Evolutionary conservation across 2,888 invertebrate genomes (phyloP).

Genomic region (Dugesia japonica): DNA sequence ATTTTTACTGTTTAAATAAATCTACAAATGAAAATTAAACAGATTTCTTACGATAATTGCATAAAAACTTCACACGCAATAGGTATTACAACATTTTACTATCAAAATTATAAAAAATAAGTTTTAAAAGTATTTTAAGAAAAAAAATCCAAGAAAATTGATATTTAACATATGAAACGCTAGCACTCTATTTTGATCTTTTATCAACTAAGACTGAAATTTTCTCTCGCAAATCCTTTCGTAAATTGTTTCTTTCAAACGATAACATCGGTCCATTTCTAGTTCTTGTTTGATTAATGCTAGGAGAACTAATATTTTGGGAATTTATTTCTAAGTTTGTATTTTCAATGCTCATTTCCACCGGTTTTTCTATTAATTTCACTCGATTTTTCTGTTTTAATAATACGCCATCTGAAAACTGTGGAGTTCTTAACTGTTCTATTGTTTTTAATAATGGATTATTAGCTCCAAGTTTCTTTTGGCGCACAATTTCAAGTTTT

Average conservation of each 20-base stretch:
- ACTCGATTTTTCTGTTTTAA: not conserved
- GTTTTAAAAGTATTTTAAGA: too few relatives aligned
- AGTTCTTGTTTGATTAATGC: conserved; percentile 1
- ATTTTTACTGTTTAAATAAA: too few relatives aligned
- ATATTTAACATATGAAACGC: not conserved
- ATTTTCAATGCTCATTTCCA: not conserved
- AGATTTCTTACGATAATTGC: too few relatives aligned
- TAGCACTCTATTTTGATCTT: not conserved
- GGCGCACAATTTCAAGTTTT: not conserved
- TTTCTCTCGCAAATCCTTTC: not conserved
- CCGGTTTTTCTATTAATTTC: not conserved
- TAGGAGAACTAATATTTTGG: not conserved
- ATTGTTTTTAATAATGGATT: conserved; percentile 2
- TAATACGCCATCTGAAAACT: not conserved
- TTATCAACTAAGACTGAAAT: not conserved
- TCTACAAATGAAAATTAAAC: too few relatives aligned
- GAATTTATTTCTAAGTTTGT: not conserved
- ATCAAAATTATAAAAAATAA: too few relatives aligned
- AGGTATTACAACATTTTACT: too few relatives aligned
- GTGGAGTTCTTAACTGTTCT: not conserved
- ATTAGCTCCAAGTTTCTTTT: not conserved
- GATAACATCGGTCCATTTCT: not conserved
- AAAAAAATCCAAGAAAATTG: not conserved
- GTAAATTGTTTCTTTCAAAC: not conserved
- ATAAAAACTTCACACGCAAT: too few relatives aligned